These are phyloP conservation scores for Cantharis rufa DNA, from an alignment of 2,888 invertebrate genomes.

Conservation along the genomic window DNA sequence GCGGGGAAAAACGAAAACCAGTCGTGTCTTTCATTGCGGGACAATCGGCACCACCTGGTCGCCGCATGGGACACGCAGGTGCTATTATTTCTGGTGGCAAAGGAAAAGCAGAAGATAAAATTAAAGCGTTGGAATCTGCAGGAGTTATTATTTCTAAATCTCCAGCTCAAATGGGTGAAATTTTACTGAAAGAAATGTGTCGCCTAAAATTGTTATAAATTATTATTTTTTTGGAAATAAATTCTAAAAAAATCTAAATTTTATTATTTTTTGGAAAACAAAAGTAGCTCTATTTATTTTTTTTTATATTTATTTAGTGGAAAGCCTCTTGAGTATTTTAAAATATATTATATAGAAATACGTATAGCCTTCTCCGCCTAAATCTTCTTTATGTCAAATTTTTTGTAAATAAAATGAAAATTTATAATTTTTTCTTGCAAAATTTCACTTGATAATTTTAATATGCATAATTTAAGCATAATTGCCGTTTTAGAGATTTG, in stretches of 20 bases:
- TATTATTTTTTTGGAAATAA: neutral
- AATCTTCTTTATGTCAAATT: too few relatives aligned
- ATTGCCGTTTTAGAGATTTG: too few relatives aligned
- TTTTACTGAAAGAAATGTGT: conserved; percentile 65
- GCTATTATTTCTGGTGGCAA: conserved; percentile 98
- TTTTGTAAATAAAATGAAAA: too few relatives aligned
- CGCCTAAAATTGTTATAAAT: neutral
- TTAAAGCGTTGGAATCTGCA: conserved; percentile 84
- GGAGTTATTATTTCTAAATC: conserved; percentile 89
- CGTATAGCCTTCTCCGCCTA: too few relatives aligned
- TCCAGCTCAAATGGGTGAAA: conserved; percentile 88
- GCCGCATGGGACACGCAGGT: conserved; percentile 99
- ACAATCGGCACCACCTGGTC: conserved; percentile 92
- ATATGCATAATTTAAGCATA: too few relatives aligned
- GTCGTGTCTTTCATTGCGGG: conserved; percentile 98
- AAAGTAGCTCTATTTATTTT: too few relatives aligned
- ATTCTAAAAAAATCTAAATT: neutral
- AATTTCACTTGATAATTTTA: too few relatives aligned
- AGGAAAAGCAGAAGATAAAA: conserved; percentile 94
- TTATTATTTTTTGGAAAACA: neutral
- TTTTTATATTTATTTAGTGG: too few relatives aligned
- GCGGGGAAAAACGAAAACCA: conserved; percentile 85
- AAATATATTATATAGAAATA: too few relatives aligned
- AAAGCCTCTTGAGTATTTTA: too few relatives aligned
- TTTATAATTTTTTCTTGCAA: too few relatives aligned